Conservation (phyloP, 2,797 vertebrate genomes). For the Gymnocypris eckloni region DNA sequence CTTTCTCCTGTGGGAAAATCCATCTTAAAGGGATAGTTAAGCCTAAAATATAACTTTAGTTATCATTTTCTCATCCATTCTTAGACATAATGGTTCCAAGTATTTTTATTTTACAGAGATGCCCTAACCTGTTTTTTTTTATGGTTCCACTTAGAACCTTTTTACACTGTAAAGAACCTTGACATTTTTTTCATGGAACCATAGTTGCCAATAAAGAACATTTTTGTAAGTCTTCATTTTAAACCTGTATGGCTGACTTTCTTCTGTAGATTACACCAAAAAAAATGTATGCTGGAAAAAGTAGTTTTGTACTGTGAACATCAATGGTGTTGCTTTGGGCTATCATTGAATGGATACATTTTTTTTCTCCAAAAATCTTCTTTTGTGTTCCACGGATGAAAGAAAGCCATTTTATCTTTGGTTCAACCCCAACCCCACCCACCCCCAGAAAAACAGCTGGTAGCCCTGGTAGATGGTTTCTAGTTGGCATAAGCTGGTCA, state of each 20-base stretch:
- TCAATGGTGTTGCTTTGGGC: not conserved
- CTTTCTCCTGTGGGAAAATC: not conserved
- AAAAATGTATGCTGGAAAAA: not conserved
- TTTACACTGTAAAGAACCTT: not conserved
- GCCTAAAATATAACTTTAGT: not conserved
- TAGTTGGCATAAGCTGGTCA: not conserved
- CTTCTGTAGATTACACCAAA: not conserved
- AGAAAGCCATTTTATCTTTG: not conserved
- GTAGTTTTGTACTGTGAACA: not conserved
- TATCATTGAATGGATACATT: not conserved
- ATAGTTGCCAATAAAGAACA: not conserved
- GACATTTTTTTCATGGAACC: not conserved
- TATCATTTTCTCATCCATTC: not conserved
- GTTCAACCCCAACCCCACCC: not conserved
- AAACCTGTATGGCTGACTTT: not conserved
- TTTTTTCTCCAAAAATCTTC: not conserved
- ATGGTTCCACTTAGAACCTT: not conserved
- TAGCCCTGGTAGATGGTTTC: not conserved
- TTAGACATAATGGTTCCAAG: not conserved
- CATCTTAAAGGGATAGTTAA: slow-evolving; percentile 13
- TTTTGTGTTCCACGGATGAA: not conserved
- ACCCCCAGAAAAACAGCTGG: not conserved
- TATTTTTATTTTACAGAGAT: not conserved
- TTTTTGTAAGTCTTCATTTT: not conserved
- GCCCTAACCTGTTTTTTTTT: not conserved